phyloP scores from a whole-genome alignment of 2,888 invertebrate species.

The Ennomos fuscantarius region DNA sequence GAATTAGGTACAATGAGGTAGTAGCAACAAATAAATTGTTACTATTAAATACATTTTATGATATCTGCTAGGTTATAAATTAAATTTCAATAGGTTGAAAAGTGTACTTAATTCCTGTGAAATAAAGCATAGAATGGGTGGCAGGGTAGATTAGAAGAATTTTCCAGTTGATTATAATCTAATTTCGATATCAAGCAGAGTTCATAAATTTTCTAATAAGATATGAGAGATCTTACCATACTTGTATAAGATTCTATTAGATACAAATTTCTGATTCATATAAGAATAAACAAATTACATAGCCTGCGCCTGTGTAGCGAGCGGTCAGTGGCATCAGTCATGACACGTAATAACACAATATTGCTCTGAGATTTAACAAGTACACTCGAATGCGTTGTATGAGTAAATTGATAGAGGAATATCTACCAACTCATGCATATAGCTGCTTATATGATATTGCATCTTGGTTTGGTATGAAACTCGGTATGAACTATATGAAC shows the following conservation, averaged over 20 bases:
- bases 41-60: no score
- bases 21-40: no score
- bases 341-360: constrained; percentile 53
- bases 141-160: no score
- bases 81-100: no score
- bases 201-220: no score
- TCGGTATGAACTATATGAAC: no score
- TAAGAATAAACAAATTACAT: constrained; percentile 41
- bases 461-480: not conserved
- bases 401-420: constrained; percentile 5
- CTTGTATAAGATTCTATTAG: not conserved
- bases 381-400: constrained; percentile 23
- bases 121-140: no score
- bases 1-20: no score
- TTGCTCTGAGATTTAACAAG: constrained; percentile 42
- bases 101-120: no score
- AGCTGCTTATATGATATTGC: not conserved
- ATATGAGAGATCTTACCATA: not conserved
- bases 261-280: not conserved
- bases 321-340: constrained; percentile 61
- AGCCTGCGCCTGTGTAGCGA: constrained; percentile 47
- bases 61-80: no score
- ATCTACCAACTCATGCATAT: not conserved
- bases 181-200: no score
- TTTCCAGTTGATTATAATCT: no score